Evolutionary conservation across 2,888 invertebrate species (phyloP), one percentile per base, ranked within the genome.

Genomic region (Athalia rosae): DNA sequence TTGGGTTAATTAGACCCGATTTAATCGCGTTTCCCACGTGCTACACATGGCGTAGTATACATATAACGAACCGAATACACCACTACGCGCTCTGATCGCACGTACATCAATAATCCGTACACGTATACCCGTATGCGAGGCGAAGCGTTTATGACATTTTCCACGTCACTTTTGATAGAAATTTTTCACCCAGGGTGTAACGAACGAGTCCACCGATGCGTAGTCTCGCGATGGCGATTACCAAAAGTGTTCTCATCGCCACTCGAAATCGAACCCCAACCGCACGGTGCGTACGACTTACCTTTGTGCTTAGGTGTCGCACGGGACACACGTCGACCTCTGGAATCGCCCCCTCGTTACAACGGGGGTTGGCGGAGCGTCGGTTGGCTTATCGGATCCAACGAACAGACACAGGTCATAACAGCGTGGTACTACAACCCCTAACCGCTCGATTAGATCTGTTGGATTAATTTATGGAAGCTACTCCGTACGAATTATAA

Each of bases 361-460:
- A 47, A 61, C 59, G 61, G 58, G 61, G 62, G 48, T 47, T 74
- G 48, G 15, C 59, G 58, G 74, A 74, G 61, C 59, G 74, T 41
- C 74, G 74, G 59, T 50, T 41, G 61, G 59, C 48, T 74, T 74
- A 74, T 74, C 74, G 74, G 74, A 74, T 74, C 15, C 28, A 4
- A 50, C 59, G 43, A 59, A 47, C 48, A 61, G 15, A 58, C 58
- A 66, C 67, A 64, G 78, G 66, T 76, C 77, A 61, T 80, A 80
- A 80, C 80, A 82, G 78, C 79, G 79, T 64, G 80, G 80, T 67
- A 79, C 79, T 79, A 80, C 82, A 81, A 81, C 80, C 80, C 80
- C 79, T 84, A 83, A 84, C 83, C 79, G 82, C 79, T 66, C 78
- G 81, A 81, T 84, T 83, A 78, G 84, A 84, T 84, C 82, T 64